Base-by-base conservation (phyloP, 2,797 vertebrate species). In the Molossus alvarezi region DNA sequence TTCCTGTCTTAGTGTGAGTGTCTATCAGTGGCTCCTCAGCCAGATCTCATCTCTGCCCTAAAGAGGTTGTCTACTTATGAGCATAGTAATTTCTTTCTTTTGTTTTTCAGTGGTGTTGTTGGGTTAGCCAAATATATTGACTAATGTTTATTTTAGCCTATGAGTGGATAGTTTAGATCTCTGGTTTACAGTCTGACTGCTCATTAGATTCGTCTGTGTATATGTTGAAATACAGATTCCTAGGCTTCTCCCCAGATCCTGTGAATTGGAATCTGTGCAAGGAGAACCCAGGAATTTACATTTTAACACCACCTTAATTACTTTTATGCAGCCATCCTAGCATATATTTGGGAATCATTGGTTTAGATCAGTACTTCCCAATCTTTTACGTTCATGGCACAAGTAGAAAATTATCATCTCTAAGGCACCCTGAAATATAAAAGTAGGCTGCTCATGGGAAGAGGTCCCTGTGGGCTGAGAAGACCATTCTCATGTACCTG, bases 71-170 rank as follows among this genome's bases (percentile, higher is more conserved):
- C 20, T 3, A 18, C 29, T 1, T 75, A 65, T 92, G 62, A 93
- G 37, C 64, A 41, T 9, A 23, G 9, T 69, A 4, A 82, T 62
- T 73, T 86, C 65, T 92, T 73, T 8, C 67, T 92, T 76, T 12
- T 14, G 2, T 76, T 86, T 89, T 65, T 17, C 69, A 69, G 55
- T 83, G 86, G 21, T 87, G 18, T 76, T 90, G 53, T 33, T 80
- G 60, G 45, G 6, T 62, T 92, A 88, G 62, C 69, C 33, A 72
- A 0, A 88, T 69, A 86, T 60, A 62, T 76, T 62, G 73, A 88
- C 58, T 64, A 27, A 58, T 82, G 48, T 94, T 57, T 71, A 51
- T 88, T 93, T 94, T 91, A 79, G 83, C 51, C 37, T 73, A 62
- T 60, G 65, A 80, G 11, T 91, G 23, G 21, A 65, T 73, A 65